These are phyloP conservation scores for Plestiodon gilberti DNA, from an alignment of 2,113 vertebrate species.

Conservation along the genomic window DNA sequence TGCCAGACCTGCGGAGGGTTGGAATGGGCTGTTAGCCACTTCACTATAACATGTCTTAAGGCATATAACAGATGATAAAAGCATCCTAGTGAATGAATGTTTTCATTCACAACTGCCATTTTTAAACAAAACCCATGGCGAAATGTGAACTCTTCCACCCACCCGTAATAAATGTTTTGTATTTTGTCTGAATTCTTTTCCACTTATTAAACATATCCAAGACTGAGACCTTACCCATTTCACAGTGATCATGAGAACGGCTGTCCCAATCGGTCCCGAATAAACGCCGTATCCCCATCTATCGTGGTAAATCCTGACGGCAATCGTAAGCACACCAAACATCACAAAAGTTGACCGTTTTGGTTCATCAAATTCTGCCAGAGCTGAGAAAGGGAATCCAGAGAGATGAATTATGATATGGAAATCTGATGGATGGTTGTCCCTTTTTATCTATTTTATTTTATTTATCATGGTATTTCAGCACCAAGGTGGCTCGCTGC, in stretches of 20 bases:
- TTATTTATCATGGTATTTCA: too few species aligned
- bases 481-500: too few species aligned
- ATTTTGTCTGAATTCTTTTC: too few species aligned
- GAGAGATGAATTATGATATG: neutral
- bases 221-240: slow-evolving; percentile 98
- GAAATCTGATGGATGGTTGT: too few species aligned
- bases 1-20: too few species aligned
- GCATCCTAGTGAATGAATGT: too few species aligned
- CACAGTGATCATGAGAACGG: slow-evolving; percentile 87
- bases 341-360: slow-evolving; percentile 90
- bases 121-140: neutral
- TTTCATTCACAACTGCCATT: neutral
- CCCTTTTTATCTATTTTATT: too few species aligned
- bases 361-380: slow-evolving; percentile 96
- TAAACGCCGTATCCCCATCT: slow-evolving; percentile 94
- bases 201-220: too few species aligned
- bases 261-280: slow-evolving; percentile 92
- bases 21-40: too few species aligned
- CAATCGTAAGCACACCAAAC: slow-evolving; percentile 91
- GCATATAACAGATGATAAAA: too few species aligned
- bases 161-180: too few species aligned
- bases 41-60: too few species aligned
- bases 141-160: neutral
- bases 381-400: slow-evolving; percentile 70
- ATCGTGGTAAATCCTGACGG: slow-evolving; percentile 91